Base-by-base conservation (phyloP, 2,797 vertebrate species). In the Podarcis siculus region DNA sequence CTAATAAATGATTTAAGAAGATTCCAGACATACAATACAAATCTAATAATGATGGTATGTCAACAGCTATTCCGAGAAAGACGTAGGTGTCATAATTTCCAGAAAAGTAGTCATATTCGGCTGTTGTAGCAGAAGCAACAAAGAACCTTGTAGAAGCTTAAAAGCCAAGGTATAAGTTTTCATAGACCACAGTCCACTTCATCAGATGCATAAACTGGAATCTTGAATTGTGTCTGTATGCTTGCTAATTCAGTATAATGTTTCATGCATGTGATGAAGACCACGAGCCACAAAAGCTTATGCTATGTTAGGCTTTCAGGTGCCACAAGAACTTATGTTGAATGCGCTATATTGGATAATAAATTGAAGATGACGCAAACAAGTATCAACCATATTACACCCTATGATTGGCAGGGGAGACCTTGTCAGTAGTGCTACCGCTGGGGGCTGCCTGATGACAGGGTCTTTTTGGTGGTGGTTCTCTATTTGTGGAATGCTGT, bases 1-100 rank as follows among this genome's bases (percentile, higher is more conserved):
- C 64, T 49, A 69, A 82, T 82, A 73, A 81, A 87, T 78, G 42
- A 45, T 83, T 87, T 64, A 83, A 39, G 37, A 9, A 37, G 67
- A 30, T 45, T 55, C 64, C 61, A 58, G 75, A 85, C 61, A 75
- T 64, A 82, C 72, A 73, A 73, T 61, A 23, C 19, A 61, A 39
- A 66, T 58, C 42, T 23, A 75, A 39, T 86, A 45, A 55, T 45
- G 72, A 75, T 49, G 42, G 64, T 27, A 78, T 69, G n/a, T 49
- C 64, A 67, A 67, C 76, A 86, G 61, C 76, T 17, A 35, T 79
- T 79, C 76, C 7, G 13, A 30, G 35, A 55, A 86, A 69, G 85
- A 17, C 21, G 32, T n/a, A 42, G 49, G 37, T 30, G 13, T 37
- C 35, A 58, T 25, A 75, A 23, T 73, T 73, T 73, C 32, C 71